A percentile compares a stretch with the other conserved stretches of the same genome.
Conservation (phyloP, 2,113 vertebrate genomes). For the Silurus asotus region DNA sequence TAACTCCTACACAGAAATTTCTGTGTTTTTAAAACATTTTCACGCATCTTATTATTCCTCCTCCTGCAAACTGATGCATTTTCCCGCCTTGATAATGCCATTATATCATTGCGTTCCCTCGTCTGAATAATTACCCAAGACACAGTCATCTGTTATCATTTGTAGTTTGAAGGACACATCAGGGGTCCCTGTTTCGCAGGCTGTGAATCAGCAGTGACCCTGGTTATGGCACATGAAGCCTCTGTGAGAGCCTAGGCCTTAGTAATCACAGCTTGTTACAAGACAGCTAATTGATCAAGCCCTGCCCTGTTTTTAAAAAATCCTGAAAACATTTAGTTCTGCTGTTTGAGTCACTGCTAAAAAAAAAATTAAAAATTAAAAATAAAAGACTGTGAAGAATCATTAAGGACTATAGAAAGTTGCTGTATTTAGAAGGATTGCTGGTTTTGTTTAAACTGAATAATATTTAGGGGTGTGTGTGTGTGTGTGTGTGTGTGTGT, state of each 20-base stretch:
- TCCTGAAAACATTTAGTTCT: slow-evolving; percentile 49
- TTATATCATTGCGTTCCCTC: slow-evolving; percentile 41
- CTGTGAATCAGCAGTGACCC: slow-evolving; percentile 36
- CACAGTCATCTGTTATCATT: slow-evolving; percentile 52
- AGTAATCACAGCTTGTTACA: slow-evolving; percentile 51
- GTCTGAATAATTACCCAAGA: slow-evolving; percentile 49
- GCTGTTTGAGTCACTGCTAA: slow-evolving; percentile 27
- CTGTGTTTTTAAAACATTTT: background rate
- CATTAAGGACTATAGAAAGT: background rate
- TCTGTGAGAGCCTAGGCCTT: slow-evolving; percentile 35
- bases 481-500: slow-evolving; percentile 2
- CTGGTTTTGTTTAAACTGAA: slow-evolving; percentile 64
- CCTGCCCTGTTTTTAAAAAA: slow-evolving; percentile 29
- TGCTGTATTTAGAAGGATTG: background rate
- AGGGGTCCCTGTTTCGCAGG: slow-evolving; percentile 39
- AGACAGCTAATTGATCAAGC: slow-evolving; percentile 49
- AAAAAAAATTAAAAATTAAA: background rate
- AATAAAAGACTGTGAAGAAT: background rate
- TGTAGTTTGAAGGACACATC: slow-evolving; percentile 46
- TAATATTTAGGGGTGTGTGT: slow-evolving; percentile 14
- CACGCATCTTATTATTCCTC: slow-evolving; percentile 18
- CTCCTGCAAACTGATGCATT: slow-evolving; percentile 5
- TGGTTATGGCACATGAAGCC: slow-evolving; percentile 47
- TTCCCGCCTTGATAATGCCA: slow-evolving; percentile 20
- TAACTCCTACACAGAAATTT: background rate